Evolutionary conservation across 2,113 vertebrate genomes (phyloP).

Genomic region (Psittacara wagleri): DNA sequence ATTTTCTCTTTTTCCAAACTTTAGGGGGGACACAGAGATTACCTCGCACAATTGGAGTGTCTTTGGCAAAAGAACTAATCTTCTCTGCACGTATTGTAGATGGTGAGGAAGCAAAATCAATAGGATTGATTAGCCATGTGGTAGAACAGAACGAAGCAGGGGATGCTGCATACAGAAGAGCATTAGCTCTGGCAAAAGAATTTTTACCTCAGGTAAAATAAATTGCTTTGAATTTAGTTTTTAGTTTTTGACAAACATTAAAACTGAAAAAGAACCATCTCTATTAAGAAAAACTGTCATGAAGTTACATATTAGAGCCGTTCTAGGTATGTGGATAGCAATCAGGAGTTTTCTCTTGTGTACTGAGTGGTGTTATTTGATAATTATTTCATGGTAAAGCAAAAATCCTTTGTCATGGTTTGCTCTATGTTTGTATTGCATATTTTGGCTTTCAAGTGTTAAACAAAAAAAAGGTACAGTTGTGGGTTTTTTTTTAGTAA

Average conservation of each 20-base stretch:
- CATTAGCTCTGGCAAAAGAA: conserved; percentile 88
- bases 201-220: conserved; percentile 91
- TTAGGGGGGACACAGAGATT: conserved; percentile 94
- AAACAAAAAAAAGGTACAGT: not conserved
- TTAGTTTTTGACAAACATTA: not conserved
- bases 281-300: not conserved
- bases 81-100: conserved; percentile 89
- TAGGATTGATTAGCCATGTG: conserved; percentile 89
- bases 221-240: not conserved
- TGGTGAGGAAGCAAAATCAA: conserved; percentile 83
- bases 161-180: conserved; percentile 91
- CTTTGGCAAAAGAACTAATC: conserved; percentile 94
- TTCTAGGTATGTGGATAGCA: not conserved
- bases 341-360: not conserved
- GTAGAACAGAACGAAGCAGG: conserved; percentile 90
- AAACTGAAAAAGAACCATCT: not conserved
- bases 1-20: conserved; percentile 5
- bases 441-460: not conserved
- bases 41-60: conserved; percentile 85
- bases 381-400: not conserved
- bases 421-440: not conserved
- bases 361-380: not conserved
- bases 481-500: not conserved
- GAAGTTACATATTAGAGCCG: not conserved
- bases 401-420: not conserved